Evolutionary conservation across 2,113 vertebrate genomes (phyloP), one percentile per base, ranked within the genome.

Genomic region (Rhinopomastus cyanomelas): DNA sequence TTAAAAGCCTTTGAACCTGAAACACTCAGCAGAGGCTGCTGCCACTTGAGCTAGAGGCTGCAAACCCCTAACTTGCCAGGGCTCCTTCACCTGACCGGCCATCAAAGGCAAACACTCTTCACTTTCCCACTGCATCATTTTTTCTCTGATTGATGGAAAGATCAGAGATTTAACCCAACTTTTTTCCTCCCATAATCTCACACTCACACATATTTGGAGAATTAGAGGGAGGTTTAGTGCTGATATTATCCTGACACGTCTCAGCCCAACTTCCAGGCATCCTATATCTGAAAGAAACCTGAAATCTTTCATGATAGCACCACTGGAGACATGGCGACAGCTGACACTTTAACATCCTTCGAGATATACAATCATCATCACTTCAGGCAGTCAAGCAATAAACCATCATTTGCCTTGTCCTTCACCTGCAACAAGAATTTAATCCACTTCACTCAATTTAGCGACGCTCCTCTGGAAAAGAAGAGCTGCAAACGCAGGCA

Each of bases 371-470:
- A 80, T 57, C 88, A 81, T 34, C 85, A 44, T 21, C 83, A 65
- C 80, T 87, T 81, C 88, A 91, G 83, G 65, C 73, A 86, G 11
- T 11, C 88, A 30, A 25, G 66, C 73, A 94, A 86, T 82, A 95
- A 78, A 71, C 61, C 65, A 9, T 22, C 49, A 60, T 68, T 86
- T 81, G 79, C 85, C 88, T 79, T 52, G 72, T 77, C 85, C 84
- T 92, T 94, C 89, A 95, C 89, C 89, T 67, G 57, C 81, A 93
- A 83, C 74, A 88, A 65, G 48, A 57, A 95, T 93, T 85, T 88
- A 61, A 96, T 81, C 87, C 90, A 89, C 65, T 89, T 88, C 78
- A 85, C 85, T 89, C 82, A 22, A 23, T 62, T 77, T 91, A 32
- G 56, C 36, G 39, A 74, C 6, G 0, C 44, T 79, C 37, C 51